Evolutionary conservation across 2,797 vertebrate species (phyloP).

Genomic region (Sebastes minor): DNA sequence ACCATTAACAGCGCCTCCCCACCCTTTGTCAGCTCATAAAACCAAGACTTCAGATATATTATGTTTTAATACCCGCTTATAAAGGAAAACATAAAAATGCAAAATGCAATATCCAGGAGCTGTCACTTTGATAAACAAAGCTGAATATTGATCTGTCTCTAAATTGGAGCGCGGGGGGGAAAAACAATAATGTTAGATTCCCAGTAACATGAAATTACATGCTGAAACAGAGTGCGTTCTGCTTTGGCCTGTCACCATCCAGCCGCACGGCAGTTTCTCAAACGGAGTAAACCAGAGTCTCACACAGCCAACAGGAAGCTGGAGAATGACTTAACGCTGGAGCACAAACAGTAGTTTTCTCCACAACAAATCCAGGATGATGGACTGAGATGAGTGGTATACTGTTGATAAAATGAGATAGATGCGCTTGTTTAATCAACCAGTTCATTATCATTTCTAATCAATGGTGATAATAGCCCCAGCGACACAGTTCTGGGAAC

Average conservation of each 20-base stretch:
- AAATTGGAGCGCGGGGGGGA: slow-evolving; percentile 80
- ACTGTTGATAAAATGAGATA: background rate
- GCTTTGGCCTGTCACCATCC: slow-evolving; percentile 81
- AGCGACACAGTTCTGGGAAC: background rate
- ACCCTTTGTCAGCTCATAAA: slow-evolving; percentile 84
- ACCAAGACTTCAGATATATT: slow-evolving; percentile 82
- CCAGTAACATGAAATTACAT: slow-evolving; percentile 86
- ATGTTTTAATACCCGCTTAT: slow-evolving; percentile 87
- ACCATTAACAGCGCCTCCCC: slow-evolving; percentile 81
- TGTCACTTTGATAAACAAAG: slow-evolving; percentile 88
- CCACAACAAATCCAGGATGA: slow-evolving; percentile 25
- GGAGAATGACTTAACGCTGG: slow-evolving; percentile 33
- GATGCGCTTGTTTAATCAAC: background rate
- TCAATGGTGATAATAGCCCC: background rate
- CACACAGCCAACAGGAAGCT: slow-evolving; percentile 43
- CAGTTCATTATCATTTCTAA: slow-evolving; percentile 22
- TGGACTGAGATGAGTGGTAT: background rate
- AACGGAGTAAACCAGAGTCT: slow-evolving; percentile 62
- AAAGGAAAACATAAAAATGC: slow-evolving; percentile 87
- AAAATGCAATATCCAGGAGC: slow-evolving; percentile 87
- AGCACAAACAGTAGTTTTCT: slow-evolving; percentile 14
- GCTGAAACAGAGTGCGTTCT: slow-evolving; percentile 80
- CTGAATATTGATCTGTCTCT: slow-evolving; percentile 86
- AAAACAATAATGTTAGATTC: slow-evolving; percentile 86
- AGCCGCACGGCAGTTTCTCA: slow-evolving; percentile 75